These are phyloP conservation scores for Istiophorus platypterus DNA, from an alignment of 2,113 vertebrate species.

Conservation along the genomic window DNA sequence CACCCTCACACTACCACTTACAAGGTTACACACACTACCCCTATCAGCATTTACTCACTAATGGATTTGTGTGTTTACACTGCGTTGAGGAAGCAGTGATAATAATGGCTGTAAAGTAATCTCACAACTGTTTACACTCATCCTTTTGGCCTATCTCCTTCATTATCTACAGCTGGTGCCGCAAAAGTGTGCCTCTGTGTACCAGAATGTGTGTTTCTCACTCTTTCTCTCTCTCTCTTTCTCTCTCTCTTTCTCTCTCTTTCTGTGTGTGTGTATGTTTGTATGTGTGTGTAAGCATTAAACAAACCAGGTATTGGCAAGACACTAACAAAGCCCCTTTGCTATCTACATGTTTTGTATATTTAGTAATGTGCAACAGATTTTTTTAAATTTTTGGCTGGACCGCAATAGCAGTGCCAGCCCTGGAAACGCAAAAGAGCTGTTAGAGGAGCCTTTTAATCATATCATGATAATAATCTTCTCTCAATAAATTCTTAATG, in stretches of 20 bases:
- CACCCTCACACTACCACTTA: conserved; percentile 15
- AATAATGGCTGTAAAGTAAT: conserved; percentile 66
- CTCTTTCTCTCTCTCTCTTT: not conserved
- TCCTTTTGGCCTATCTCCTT: conserved; percentile 44
- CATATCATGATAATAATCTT: not conserved
- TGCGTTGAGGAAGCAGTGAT: conserved; percentile 57
- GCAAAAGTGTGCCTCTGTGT: conserved; percentile 4
- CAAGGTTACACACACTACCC: conserved; percentile 20
- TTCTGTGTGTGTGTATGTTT: too few relatives aligned
- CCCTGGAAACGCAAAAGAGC: too few relatives aligned
- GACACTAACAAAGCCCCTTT: not conserved
- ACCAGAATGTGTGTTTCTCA: not conserved
- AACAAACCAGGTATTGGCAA: conserved; percentile 8
- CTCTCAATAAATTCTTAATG: not conserved
- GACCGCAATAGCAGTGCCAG: too few relatives aligned
- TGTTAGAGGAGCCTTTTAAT: not conserved
- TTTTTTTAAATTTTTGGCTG: not conserved
- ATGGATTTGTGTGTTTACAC: conserved; percentile 69
- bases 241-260: not conserved
- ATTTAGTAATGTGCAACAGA: not conserved
- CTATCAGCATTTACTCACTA: conserved; percentile 52
- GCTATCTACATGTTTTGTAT: not conserved
- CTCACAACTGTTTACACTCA: conserved; percentile 62
- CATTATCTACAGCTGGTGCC: conserved; percentile 64
- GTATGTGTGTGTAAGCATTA: not conserved